Evolutionary conservation across 2,888 invertebrate species (phyloP).

Genomic region (Pachydiplax longipennis): DNA sequence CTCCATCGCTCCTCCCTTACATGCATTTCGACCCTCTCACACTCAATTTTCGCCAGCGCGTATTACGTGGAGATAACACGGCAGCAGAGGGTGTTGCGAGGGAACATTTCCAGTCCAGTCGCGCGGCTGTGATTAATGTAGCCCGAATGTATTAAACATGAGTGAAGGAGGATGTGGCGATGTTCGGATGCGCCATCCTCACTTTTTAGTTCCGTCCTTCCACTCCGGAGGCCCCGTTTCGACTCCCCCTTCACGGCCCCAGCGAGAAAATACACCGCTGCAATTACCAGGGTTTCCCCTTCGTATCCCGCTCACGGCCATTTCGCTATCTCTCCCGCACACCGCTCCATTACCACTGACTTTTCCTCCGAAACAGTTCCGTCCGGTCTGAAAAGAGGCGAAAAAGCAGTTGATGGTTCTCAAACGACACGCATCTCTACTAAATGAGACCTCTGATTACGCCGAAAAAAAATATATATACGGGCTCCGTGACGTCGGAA

Average conservation of each 20-base stretch:
- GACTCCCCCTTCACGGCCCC: neutral
- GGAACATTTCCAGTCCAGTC: slow-evolving; percentile 41
- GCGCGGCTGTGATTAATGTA: slow-evolving; percentile 43
- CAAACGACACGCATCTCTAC: neutral
- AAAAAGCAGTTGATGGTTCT: neutral
- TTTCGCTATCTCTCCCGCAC: neutral
- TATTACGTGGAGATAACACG: slow-evolving; percentile 11
- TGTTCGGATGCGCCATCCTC: neutral
- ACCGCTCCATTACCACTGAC: slow-evolving; percentile 5
- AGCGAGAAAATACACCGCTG: slow-evolving; percentile 30
- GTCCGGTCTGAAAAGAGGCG: neutral
- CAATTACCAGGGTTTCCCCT: slow-evolving; percentile 20
- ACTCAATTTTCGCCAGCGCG: neutral
- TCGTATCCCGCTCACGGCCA: neutral
- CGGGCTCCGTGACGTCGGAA: neutral
- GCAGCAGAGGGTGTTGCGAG: neutral
- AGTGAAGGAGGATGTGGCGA: slow-evolving; percentile 2
- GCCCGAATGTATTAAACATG: slow-evolving; percentile 44
- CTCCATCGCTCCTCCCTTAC: slow-evolving; percentile 35
- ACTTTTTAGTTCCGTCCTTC: neutral
- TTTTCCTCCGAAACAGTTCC: neutral
- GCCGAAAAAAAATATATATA: neutral
- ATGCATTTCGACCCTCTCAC: slow-evolving; percentile 3
- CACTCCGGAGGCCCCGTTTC: neutral
- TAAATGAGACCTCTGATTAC: neutral